These are phyloP conservation scores for Eupithecia centaureata DNA, from an alignment of 2,888 invertebrate genomes.

Conservation along the genomic window DNA sequence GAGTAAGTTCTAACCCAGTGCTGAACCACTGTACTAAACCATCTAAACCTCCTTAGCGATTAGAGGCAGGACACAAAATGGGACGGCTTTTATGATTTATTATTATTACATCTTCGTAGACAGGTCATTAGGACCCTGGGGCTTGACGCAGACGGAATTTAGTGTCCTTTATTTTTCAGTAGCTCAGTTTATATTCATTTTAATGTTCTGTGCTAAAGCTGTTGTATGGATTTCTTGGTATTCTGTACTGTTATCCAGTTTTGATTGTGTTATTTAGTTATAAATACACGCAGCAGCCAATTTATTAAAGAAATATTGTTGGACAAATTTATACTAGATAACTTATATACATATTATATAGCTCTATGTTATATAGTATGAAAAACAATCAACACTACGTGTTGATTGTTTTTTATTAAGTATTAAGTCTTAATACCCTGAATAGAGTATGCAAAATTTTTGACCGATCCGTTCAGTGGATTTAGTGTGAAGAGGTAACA, in stretches of 20 bases:
- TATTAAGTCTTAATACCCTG: no score
- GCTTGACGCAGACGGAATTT: slow-evolving; percentile 8
- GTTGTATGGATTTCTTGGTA: neutral
- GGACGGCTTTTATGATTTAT: slow-evolving; percentile 41
- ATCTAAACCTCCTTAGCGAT: slow-evolving; percentile 36
- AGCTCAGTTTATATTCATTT: neutral
- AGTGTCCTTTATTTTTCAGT: slow-evolving; percentile 16
- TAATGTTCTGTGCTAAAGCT: neutral
- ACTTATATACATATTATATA: no score
- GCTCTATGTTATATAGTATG: no score
- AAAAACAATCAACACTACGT: no score
- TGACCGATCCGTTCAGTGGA: neutral
- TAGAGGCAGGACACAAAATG: slow-evolving; percentile 40
- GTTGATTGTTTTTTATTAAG: no score
- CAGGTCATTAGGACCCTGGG: slow-evolving; percentile 18
- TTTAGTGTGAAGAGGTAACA: neutral
- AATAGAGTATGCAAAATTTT: neutral
- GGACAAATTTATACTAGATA: no score
- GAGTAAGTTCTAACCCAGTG: no score
- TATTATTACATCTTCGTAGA: slow-evolving; percentile 36
- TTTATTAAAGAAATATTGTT: no score
- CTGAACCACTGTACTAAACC: neutral
- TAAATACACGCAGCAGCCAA: neutral
- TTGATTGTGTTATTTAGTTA: neutral
- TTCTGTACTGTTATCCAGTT: neutral